phyloP scores from a whole-genome alignment of 1,140 invertebrate genomes.

The Frieseomelitta varia region DNA sequence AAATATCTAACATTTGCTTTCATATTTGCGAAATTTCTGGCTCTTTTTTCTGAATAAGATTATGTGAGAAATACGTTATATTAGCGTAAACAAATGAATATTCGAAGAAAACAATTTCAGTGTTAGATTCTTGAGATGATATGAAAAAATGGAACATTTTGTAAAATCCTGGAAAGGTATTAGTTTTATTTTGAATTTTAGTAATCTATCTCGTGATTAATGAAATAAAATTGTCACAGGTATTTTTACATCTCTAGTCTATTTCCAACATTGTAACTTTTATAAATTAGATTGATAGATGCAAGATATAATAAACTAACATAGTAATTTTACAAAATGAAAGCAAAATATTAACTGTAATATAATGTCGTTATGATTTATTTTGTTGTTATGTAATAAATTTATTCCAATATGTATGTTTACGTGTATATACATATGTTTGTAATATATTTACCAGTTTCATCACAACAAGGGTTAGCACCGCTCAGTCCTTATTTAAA shows the following conservation, averaged over 20 bases:
- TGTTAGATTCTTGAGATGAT: not conserved
- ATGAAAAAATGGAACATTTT: not conserved
- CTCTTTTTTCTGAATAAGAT: not conserved
- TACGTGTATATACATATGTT: no score
- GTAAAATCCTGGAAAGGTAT: not conserved
- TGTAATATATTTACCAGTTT: slow-evolving; percentile 67
- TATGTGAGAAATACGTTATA: not conserved
- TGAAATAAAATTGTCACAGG: not conserved
- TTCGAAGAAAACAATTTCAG: not conserved
- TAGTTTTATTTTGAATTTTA: not conserved
- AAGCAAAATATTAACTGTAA: no score
- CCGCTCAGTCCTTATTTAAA: slow-evolving; percentile 95
- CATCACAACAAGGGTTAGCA: slow-evolving; percentile 75
- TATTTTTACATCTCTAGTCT: not conserved
- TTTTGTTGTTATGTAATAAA: no score
- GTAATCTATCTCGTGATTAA: not conserved
- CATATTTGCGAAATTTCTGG: not conserved
- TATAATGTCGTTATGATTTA: no score
- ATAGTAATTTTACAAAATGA: no score
- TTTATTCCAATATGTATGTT: no score
- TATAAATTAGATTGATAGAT: not conserved
- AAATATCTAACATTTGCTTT: not conserved
- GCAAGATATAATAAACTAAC: no score
- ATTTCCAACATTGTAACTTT: not conserved
- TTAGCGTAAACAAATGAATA: not conserved